These are phyloP conservation scores for Aplidium turbinatum DNA, from an alignment of 23 tunicate species.

Conservation along the genomic window DNA sequence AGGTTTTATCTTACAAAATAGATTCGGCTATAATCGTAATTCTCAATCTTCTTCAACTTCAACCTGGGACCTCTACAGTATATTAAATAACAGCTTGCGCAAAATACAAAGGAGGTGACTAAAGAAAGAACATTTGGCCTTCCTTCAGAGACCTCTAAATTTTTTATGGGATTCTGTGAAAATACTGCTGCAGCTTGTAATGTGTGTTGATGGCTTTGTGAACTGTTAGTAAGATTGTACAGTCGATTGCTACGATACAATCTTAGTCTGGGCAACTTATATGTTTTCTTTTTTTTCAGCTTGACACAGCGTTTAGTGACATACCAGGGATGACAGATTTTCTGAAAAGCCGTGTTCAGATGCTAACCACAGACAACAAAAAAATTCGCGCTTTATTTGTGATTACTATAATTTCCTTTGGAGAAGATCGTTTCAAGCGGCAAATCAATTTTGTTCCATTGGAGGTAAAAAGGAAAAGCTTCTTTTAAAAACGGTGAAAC, in stretches of 20 bases:
- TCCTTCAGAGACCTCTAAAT: too few relatives aligned
- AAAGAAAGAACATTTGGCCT: not conserved
- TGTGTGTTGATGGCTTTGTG: not conserved
- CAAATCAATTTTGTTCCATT: slow-evolving; percentile 2
- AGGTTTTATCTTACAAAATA: too few relatives aligned
- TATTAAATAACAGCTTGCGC: not conserved
- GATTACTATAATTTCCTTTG: not conserved
- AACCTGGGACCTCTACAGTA: too few relatives aligned
- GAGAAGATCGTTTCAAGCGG: not conserved
- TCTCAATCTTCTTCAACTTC: too few relatives aligned
- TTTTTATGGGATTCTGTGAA: too few relatives aligned
- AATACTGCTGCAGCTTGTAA: not conserved
- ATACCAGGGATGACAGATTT: slow-evolving; percentile 1
- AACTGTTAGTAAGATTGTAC: too few relatives aligned
- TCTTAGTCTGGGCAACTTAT: too few relatives aligned
- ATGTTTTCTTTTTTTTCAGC: slow-evolving; percentile 18
- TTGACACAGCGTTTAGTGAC: slow-evolving; percentile 12
- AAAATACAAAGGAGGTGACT: not conserved
- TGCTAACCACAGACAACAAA: not conserved
- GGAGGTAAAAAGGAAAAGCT: not conserved
- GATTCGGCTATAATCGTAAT: too few relatives aligned
- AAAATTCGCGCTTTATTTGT: slow-evolving; percentile 10
- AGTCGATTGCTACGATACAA: too few relatives aligned
- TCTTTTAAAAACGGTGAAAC: too few relatives aligned
- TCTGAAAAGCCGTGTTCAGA: not conserved